Base-by-base conservation (phyloP, 1,140 invertebrate genomes). In the Leguminivora glycinivorella region DNA sequence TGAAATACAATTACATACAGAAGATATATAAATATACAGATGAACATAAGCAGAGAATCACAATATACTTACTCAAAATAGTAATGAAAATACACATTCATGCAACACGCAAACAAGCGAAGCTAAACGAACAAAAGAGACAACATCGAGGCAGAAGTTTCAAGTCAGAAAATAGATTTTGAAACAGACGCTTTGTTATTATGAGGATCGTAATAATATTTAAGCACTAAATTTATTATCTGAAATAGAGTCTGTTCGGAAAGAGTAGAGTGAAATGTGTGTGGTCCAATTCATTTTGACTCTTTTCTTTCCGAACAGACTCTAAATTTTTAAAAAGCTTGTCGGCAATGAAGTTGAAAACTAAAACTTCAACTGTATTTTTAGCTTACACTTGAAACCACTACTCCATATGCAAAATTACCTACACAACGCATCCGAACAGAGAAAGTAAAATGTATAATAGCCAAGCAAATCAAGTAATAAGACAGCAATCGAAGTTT, bases 391-490 rank as follows among this genome's bases (percentile, higher is more conserved):
- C 40, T n/a, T 17, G 19, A 1, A 52, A 22, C 47, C 47, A 19
- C 47, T 17, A 19, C 12, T 0, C 12, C 2, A 6, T 52, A 5
- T 22, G 19, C 47, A 7, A 22, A 9, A 22, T 52, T 9, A 10
- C 2, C 47, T 10, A n/a, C 47, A 52, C 9, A n/a, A 52, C n/a
- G 26, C n/a, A 31, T 60, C n/a, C 56, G 17, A 31, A 63, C 58
- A 63, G 58, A 63, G 58, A 63, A 63, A 63, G 58, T 63, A 63
- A 63, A 63, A 63, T n/a, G 0, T 12, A 38, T n/a, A 63, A 17
- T 4, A 29, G 58, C 58, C 56, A 60, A 24, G n/a, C 9, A 17
- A 1, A 52, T 24, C 24, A 17, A 22, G 14, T 24, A 17, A 24
- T 2, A 25, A 60, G 56, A 60, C 25, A 14, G 56, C 17, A 4